Base-by-base conservation (phyloP, 2,888 invertebrate species). In the Drosophila meridionalis region DNA sequence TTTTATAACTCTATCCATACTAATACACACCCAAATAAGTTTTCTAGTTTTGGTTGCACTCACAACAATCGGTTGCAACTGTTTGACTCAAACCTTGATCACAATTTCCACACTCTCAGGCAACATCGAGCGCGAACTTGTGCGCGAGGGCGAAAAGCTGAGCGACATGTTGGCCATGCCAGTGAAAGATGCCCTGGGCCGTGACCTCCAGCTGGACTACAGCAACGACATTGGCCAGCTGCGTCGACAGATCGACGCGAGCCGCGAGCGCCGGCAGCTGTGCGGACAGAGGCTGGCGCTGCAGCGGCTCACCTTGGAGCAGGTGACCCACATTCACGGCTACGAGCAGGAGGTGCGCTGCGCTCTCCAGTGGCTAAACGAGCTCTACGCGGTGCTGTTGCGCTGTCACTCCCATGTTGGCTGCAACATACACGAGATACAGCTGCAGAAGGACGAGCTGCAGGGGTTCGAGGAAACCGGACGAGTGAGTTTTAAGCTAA, bases 391-490 rank as follows among this genome's bases (percentile, higher is more conserved):
- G 55, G 96, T 96, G 68, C 94, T 97, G 93, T 93, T 96, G 76
- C 94, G 94, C 80, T 95, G 95, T 77, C 96, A 96, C 88, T 95
- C 95, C 72, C 95, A 96, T 89, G 95, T 96, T 64, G 96, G 96
- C n/a, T 95, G 95, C 87, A 95, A 95, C 69, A 95, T 95, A 20
- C 94, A 95, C 71, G 97, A 97, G 93, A 96, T 96, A 72, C 96
- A 96, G 91, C 93, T 94, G 67, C 95, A 97, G 90, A 96, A 96
- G 93, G 95, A 96, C 73, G 96, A 96, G 83, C 95, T 96, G 91
- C 95, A 95, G 89, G 94, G 95, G 72, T 96, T 97, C 92, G 96
- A 97, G 92, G 95, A 96, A 91, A 97, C 97, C 55, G 96, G 97
- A 53, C 95, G 95, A 94, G 97, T 96, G 93, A 93, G 91, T 92